These are phyloP conservation scores for Anabas testudineus DNA, from an alignment of 2,797 vertebrate species.

Conservation along the genomic window DNA sequence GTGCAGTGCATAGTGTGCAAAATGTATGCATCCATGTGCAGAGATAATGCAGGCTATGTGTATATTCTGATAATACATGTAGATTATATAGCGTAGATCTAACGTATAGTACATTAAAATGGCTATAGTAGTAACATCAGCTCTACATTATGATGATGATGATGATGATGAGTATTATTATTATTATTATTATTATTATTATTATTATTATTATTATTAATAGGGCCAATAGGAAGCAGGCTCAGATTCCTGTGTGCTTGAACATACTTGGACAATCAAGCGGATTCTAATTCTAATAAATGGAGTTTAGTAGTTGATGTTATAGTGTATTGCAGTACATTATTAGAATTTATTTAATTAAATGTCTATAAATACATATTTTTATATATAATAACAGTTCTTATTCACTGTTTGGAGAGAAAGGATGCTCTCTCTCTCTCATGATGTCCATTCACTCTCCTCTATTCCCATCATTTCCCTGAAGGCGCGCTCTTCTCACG, in stretches of 20 bases:
- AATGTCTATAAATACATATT: too few species aligned
- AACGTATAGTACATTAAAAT: neutral
- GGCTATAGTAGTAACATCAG: too few species aligned
- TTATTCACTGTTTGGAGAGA: neutral
- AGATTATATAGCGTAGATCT: neutral
- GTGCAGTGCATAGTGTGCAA: neutral
- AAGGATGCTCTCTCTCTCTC: neutral
- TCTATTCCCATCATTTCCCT: constrained; percentile 64
- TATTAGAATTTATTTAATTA: neutral
- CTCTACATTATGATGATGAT: too few species aligned
- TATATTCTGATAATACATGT: neutral
- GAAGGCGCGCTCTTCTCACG: constrained; percentile 69
- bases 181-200: neutral
- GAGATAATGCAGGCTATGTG: neutral
- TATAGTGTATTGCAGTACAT: neutral
- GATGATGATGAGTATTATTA: too few species aligned
- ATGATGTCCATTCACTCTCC: constrained; percentile 13
- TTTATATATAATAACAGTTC: too few species aligned
- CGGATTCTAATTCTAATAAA: neutral
- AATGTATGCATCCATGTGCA: neutral
- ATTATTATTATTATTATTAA: neutral
- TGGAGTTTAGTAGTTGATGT: neutral
- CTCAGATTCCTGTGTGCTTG: neutral
- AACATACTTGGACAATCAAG: neutral
- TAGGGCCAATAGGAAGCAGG: too few species aligned